Conservation (phyloP, 2,797 vertebrate species). For the Myotis pilosus region DNA sequence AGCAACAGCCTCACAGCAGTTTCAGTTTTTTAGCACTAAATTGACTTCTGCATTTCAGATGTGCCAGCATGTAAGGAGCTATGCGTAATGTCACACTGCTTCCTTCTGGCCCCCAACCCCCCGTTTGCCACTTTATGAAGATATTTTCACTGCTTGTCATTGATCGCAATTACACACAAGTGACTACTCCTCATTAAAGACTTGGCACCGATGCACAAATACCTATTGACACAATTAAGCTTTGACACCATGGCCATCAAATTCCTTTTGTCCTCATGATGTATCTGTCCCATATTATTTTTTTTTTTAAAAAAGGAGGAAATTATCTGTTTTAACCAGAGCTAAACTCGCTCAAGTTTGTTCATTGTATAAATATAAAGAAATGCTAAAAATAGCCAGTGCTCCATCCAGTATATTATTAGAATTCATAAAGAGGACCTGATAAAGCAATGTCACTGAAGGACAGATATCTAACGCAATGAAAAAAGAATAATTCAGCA, state of each 20-base stretch:
- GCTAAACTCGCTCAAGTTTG: conserved; percentile 71
- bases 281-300: conserved; percentile 55
- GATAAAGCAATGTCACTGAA: conserved; percentile 61
- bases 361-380: conserved; percentile 68
- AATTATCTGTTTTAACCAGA: conserved; percentile 75
- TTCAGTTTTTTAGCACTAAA: neutral
- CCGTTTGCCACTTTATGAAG: conserved; percentile 56
- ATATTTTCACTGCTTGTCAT: conserved; percentile 72
- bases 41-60: neutral
- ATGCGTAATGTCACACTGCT: neutral
- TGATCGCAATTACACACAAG: conserved; percentile 73
- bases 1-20: neutral
- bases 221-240: conserved; percentile 79
- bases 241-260: conserved; percentile 70
- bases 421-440: conserved; percentile 71
- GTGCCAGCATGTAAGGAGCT: neutral
- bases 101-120: neutral
- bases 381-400: conserved; percentile 75
- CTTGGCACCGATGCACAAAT: conserved; percentile 75
- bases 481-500: conserved; percentile 63
- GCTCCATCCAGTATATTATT: conserved; percentile 63
- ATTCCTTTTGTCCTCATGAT: conserved; percentile 65
- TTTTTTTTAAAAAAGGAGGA: conserved; percentile 59
- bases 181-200: conserved; percentile 75
- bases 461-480: conserved; percentile 69